phyloP scores from a whole-genome alignment of 2,113 vertebrate species.

The Pollimyrus isidori region DNA sequence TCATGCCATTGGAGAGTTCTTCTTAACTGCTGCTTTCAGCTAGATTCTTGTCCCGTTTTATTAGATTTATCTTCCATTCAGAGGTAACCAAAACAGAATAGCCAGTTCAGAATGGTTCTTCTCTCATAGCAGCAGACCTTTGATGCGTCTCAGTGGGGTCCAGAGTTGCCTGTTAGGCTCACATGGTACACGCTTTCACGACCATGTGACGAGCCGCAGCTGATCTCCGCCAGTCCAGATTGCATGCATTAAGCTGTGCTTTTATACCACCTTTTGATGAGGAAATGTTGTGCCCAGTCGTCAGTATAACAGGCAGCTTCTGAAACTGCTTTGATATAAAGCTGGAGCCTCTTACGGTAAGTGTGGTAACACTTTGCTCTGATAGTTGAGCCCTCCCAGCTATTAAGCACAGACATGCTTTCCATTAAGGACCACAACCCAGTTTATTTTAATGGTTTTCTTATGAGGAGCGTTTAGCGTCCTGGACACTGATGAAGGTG shows the following conservation, averaged over 20 bases:
- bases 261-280: neutral
- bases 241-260: conserved; percentile 5
- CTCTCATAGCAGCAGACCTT: neutral
- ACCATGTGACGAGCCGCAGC: neutral
- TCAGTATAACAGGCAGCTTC: neutral
- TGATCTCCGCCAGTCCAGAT: neutral
- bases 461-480: conserved; percentile 36
- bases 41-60: neutral
- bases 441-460: conserved; percentile 48
- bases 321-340: conserved; percentile 3
- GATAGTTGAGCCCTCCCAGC: neutral
- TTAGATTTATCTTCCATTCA: neutral
- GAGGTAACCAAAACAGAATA: neutral
- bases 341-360: neutral
- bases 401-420: neutral
- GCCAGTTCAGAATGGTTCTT: neutral
- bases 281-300: neutral
- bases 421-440: conserved; percentile 20
- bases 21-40: neutral
- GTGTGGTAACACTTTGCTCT: neutral
- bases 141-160: neutral
- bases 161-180: neutral
- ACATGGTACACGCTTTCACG: neutral
- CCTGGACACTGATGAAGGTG: conserved; percentile 49
- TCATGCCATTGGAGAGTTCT: neutral